Evolutionary conservation across 2,113 vertebrate species (phyloP).

Genomic region (Poicephalus gulielmi): DNA sequence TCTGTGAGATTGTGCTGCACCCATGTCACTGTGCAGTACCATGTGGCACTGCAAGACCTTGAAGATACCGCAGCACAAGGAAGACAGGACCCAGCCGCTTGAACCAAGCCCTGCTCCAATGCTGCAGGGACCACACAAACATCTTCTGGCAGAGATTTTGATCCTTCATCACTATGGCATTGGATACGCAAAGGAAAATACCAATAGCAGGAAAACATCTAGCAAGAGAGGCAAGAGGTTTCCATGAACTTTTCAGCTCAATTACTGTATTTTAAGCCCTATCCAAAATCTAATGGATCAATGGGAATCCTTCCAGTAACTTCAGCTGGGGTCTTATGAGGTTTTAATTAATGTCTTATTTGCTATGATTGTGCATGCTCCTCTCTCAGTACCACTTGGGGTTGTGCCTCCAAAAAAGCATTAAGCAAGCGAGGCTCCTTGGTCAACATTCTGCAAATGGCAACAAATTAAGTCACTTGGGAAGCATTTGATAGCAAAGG

Average conservation of each 20-base stretch:
- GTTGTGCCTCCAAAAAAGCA: not conserved
- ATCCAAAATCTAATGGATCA: constrained; percentile 54
- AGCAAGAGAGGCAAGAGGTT: not conserved
- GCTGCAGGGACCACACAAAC: not conserved
- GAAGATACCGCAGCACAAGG: not conserved
- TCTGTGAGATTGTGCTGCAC: not conserved
- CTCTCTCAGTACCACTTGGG: not conserved
- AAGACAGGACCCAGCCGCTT: not conserved
- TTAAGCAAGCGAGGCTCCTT: not conserved
- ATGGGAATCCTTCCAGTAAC: constrained; percentile 35
- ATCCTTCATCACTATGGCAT: not conserved
- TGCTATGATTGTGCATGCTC: not conserved
- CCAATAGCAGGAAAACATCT: not conserved
- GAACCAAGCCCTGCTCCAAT: fast-evolving
- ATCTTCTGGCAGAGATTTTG: not conserved
- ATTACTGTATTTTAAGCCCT: not conserved
- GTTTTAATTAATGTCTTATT: not conserved
- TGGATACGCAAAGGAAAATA: not conserved
- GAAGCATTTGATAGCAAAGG: not conserved
- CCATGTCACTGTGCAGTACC: not conserved
- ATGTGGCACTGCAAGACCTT: not conserved
- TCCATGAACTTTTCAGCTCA: not conserved
- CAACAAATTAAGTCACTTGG: not conserved
- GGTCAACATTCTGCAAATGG: not conserved
- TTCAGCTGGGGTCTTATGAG: not conserved